phyloP scores from a whole-genome alignment of 2,113 vertebrate species.

The Malurus elegans region DNA sequence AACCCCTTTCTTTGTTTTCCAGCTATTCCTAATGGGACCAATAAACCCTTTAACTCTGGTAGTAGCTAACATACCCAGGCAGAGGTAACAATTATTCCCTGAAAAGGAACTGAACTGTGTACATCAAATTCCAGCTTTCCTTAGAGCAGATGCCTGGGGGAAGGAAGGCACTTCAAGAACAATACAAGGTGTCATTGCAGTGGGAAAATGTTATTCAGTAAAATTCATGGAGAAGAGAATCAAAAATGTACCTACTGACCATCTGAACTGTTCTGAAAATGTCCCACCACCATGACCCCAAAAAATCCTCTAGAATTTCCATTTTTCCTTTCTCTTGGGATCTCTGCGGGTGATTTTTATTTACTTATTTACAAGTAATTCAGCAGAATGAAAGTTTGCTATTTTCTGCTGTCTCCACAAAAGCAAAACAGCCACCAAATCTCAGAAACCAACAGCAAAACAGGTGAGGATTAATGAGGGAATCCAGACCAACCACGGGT shows the following conservation, averaged over 20 bases:
- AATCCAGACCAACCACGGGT: background rate
- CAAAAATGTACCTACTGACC: background rate
- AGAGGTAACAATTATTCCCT: background rate
- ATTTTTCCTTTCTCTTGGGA: background rate
- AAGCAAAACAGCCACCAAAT: background rate
- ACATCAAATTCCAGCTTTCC: background rate
- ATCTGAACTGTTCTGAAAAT: background rate
- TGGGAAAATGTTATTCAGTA: background rate
- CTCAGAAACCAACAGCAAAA: background rate
- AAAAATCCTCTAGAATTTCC: background rate
- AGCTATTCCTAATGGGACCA: background rate
- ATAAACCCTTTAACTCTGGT: background rate
- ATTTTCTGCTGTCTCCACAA: background rate
- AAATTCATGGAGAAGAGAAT: background rate
- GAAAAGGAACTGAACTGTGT: background rate
- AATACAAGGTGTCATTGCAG: background rate
- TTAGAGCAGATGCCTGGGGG: background rate
- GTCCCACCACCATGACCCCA: accelerated
- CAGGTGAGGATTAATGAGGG: background rate
- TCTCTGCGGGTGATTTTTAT: background rate
- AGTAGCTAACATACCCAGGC: background rate
- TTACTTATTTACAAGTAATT: background rate
- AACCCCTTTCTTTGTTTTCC: background rate
- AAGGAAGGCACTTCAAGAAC: background rate
- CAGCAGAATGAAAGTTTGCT: background rate